Evolutionary conservation across 2,113 vertebrate species (phyloP).

Genomic region (Hassar affinis): DNA sequence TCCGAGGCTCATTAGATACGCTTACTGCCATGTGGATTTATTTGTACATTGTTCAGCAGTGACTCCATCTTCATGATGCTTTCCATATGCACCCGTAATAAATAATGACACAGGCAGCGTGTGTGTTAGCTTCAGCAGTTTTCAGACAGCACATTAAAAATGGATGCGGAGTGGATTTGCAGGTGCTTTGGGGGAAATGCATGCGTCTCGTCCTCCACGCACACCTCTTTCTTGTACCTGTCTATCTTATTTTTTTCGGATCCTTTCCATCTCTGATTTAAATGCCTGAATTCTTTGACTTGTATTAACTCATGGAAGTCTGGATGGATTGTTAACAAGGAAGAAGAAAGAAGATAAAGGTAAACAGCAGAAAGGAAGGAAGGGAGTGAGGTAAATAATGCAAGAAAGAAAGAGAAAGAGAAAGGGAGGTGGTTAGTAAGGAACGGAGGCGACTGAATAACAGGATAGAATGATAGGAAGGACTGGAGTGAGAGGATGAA

Average conservation of each 20-base stretch:
- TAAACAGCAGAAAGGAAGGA: background rate
- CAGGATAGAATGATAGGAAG: background rate
- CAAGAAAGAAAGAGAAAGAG: background rate
- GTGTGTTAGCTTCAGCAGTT: slow-evolving; percentile 1
- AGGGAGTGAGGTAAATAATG: background rate
- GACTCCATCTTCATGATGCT: slow-evolving; percentile 1
- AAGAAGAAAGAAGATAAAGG: background rate
- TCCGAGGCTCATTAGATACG: background rate
- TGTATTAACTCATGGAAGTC: background rate
- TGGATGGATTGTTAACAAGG: background rate
- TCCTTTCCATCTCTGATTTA: background rate
- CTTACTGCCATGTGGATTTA: background rate
- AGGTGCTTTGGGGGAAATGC: background rate
- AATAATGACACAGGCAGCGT: background rate
- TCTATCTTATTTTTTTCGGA: background rate
- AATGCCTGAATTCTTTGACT: background rate
- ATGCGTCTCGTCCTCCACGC: background rate
- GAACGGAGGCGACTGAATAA: background rate
- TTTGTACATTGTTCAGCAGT: background rate
- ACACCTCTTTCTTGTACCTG: background rate
- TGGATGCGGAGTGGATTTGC: background rate
- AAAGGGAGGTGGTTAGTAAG: no score
- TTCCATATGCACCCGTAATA: slow-evolving; percentile 4
- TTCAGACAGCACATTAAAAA: slow-evolving; percentile 30
- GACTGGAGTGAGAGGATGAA: background rate